These are phyloP conservation scores for Diadegma fenestrale DNA, from an alignment of 2,888 invertebrate genomes.

Conservation along the genomic window DNA sequence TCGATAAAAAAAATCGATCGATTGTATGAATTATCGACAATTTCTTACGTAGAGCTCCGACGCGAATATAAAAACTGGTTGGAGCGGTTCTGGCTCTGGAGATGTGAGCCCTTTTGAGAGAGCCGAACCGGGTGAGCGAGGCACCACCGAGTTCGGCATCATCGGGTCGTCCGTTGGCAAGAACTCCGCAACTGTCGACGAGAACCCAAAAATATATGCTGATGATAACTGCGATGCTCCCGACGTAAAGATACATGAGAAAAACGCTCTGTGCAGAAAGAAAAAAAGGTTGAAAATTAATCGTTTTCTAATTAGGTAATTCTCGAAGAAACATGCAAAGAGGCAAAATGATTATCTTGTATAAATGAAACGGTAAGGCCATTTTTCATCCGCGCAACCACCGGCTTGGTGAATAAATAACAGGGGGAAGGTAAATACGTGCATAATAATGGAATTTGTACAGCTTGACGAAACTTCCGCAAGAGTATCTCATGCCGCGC, in stretches of 20 bases:
- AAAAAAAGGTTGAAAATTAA: slow-evolving; percentile 8
- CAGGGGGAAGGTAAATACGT: slow-evolving; percentile 6
- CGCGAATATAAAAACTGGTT: slow-evolving; percentile 86
- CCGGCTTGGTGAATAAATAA: slow-evolving; percentile 19
- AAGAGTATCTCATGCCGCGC: slow-evolving; percentile 48
- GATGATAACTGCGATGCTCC: slow-evolving; percentile 86
- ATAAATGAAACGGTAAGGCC: not conserved
- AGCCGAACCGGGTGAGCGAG: slow-evolving; percentile 85
- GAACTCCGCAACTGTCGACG: slow-evolving; percentile 85
- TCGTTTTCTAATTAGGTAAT: not conserved
- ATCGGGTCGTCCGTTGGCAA: slow-evolving; percentile 78
- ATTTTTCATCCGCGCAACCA: not conserved
- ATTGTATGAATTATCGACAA: not conserved
- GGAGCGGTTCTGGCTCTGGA: slow-evolving; percentile 85
- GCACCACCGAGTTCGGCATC: slow-evolving; percentile 85
- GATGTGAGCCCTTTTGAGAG: slow-evolving; percentile 86
- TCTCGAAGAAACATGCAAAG: not conserved
- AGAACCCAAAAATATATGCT: slow-evolving; percentile 86
- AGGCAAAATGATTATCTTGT: not conserved
- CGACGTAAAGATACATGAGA: slow-evolving; percentile 86
- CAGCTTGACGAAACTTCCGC: slow-evolving; percentile 53
- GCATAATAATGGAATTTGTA: slow-evolving; percentile 44
- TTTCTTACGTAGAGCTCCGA: slow-evolving; percentile 85
- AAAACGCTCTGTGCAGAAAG: slow-evolving; percentile 84
- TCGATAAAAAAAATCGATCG: not conserved